Evolutionary conservation across 2,113 vertebrate species (phyloP), one percentile per base, ranked within the genome.

Genomic region (Ifrita kowaldi): DNA sequence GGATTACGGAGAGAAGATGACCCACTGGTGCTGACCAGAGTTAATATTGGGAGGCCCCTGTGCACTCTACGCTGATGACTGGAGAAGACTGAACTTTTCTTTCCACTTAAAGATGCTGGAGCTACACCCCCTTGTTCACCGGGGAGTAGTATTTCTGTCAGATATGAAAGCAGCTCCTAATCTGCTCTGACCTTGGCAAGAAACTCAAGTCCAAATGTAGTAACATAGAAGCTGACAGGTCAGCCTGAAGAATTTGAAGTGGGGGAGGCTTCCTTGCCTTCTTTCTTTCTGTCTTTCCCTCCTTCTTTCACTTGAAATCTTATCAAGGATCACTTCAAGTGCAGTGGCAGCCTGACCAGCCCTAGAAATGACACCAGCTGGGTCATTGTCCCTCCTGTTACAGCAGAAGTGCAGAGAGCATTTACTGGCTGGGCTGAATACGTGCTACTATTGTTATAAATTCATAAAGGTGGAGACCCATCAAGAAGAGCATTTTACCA

Each of bases 201-300:
- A 96, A 96, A 95, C 90, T 89, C 94, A 96, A 97, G 90, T 96
- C 95, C 95, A 97, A 97, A 96, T 95, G 95, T 95, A 97, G 95
- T 96, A 97, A 94, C 88, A 65, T 30, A 84, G 81, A 93, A 74
- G 90, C 77, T 91, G 90, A 93, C 93, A 97, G 91, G 93, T 95
- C 96, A 97, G 73, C 59, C 84, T 76, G 89, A 95, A 97, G 93
- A 96, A 97, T 97, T 76, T 96, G 75, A 94, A 89, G 88, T 47
- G 82, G 73, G 64, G 80, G 93, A 93, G 37, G 86, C 39, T 87
- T 91, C 63, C 82, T 91, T 79, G 69, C 56, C n/a, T 57, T 90
- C 47, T 89, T 70, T 82, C 77, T 73, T 75, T 84, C 41, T n/a
- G 28, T 76, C 69, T 77, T 83, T 79, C 82, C 73, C 22, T 63